Conservation (phyloP, 2,888 invertebrate species). For the Perizoma flavofasciatum region DNA sequence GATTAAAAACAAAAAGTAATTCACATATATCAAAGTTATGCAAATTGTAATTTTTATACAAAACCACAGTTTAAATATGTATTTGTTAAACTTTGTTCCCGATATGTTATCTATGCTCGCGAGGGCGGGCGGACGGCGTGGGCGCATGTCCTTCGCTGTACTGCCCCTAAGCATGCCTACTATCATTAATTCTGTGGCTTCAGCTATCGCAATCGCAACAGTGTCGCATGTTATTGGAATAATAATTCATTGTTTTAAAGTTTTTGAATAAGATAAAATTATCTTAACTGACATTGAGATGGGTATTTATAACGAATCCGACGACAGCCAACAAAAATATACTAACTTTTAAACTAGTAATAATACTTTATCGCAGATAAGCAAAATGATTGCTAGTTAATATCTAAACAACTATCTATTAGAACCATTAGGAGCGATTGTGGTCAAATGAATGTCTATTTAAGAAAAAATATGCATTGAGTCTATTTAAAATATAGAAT, state of each 20-base stretch:
- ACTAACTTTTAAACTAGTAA: neutral
- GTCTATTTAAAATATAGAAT: conserved; percentile 46
- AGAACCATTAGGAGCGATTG: too few relatives aligned
- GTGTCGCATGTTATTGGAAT: conserved; percentile 48
- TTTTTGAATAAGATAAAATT: conserved; percentile 15
- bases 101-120: conserved; percentile 61
- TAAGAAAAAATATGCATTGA: too few relatives aligned
- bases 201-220: conserved; percentile 49
- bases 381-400: neutral
- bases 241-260: conserved; percentile 20
- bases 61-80: conserved; percentile 16
- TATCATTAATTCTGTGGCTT: conserved; percentile 10
- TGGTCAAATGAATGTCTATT: too few relatives aligned
- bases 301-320: conserved; percentile 12
- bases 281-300: conserved; percentile 27
- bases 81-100: conserved; percentile 41
- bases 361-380: neutral
- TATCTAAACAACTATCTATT: too few relatives aligned
- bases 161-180: conserved; percentile 56
- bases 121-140: conserved; percentile 62
- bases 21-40: too few relatives aligned
- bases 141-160: conserved; percentile 74
- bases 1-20: neutral
- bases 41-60: too few relatives aligned
- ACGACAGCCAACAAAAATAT: conserved; percentile 10